Evolutionary conservation across 2,888 invertebrate genomes (phyloP), one percentile per base, ranked within the genome.

Genomic region (Eucera pruinosa): DNA sequence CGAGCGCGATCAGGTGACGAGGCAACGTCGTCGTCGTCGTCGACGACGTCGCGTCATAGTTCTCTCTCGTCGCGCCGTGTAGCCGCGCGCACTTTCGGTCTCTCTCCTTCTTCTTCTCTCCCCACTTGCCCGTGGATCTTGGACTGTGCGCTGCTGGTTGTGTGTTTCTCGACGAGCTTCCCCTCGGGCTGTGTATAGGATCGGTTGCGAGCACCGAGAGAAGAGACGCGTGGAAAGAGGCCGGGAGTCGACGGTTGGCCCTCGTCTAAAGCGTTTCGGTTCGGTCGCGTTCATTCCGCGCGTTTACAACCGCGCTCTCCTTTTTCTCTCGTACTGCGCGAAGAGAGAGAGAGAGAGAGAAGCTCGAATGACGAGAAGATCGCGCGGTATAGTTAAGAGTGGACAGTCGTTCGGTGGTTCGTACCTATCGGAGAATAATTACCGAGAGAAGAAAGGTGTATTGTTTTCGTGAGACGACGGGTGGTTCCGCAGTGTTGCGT

Each of bases 1-100:
- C 71, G 58, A 54, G 64, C 60, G 69, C 80, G 83, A 83, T 78
- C 78, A 76, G 80, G 79, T 86, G 86, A 85, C 82, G 80, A 61
- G 36, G 20, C 1, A 43, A 48, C 27, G 41, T 73, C 65, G 47
- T 54, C 76, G 66, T 69, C 68, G 61, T 64, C 80, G 55, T 43
- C 43, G 50, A 39, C 36, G 52, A 55, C 60, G 48, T 55, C 78
- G 62, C 66, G 60, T n/a, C n/a, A n/a, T n/a, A n/a, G n/a, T n/a
- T n/a, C n/a, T n/a, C n/a, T n/a, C 58, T 67, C 79, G 47, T 48
- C 39, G 36, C 27, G 20, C 33, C n/a, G n/a, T n/a, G 15, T 60
- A 45, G 65, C 27, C 47, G 30, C 57, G 76, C 54, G 48, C 57
- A 68, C 71, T 80, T 74, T 82, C 77, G 75, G 45, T 48, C 55